Evolutionary conservation across 2,888 invertebrate genomes (phyloP).

Genomic region (Steinernema hermaphroditum): DNA sequence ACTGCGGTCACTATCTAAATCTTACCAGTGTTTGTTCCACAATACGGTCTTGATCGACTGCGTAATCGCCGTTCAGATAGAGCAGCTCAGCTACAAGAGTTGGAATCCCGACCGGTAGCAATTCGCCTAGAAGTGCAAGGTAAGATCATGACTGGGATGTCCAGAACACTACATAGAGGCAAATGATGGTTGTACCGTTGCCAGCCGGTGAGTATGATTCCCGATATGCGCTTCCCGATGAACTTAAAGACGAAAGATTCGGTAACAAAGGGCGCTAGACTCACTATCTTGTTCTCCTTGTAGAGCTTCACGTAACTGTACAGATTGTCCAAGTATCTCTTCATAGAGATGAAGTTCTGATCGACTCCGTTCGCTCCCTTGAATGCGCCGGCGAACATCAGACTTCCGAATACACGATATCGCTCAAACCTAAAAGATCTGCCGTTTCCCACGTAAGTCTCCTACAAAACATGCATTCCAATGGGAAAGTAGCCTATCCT

Average conservation of each 20-base stretch:
- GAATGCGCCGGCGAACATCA: slow-evolving; percentile 83
- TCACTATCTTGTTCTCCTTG: slow-evolving; percentile 18
- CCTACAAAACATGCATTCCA: slow-evolving; percentile 35
- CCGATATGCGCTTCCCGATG: slow-evolving; percentile 41
- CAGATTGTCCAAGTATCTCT: slow-evolving; percentile 77
- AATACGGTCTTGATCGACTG: slow-evolving; percentile 30
- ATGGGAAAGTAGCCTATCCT: slow-evolving; percentile 56
- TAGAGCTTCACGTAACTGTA: slow-evolving; percentile 74
- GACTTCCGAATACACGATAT: slow-evolving; percentile 71
- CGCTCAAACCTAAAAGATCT: slow-evolving; percentile 44
- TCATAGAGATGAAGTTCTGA: slow-evolving; percentile 75
- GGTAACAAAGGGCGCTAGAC: too few species aligned
- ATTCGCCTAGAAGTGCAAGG: slow-evolving; percentile 57
- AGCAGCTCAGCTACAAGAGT: slow-evolving; percentile 54
- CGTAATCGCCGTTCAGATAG: slow-evolving; percentile 42
- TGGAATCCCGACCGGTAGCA: slow-evolving; percentile 68
- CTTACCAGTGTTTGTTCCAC: slow-evolving; percentile 6
- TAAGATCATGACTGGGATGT: too few species aligned
- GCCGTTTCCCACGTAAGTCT: background rate
- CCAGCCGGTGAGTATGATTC: slow-evolving; percentile 66
- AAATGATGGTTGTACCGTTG: slow-evolving; percentile 69
- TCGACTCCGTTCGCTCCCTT: slow-evolving; percentile 80
- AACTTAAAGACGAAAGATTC: slow-evolving; percentile 35
- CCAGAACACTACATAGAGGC: slow-evolving; percentile 69
- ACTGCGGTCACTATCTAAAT: slow-evolving; percentile 25